A percentile compares a stretch with the other conserved stretches of the same genome.
Evolutionary conservation across 2,797 vertebrate species (phyloP).

Genomic region (Leptatherina wallacei): DNA sequence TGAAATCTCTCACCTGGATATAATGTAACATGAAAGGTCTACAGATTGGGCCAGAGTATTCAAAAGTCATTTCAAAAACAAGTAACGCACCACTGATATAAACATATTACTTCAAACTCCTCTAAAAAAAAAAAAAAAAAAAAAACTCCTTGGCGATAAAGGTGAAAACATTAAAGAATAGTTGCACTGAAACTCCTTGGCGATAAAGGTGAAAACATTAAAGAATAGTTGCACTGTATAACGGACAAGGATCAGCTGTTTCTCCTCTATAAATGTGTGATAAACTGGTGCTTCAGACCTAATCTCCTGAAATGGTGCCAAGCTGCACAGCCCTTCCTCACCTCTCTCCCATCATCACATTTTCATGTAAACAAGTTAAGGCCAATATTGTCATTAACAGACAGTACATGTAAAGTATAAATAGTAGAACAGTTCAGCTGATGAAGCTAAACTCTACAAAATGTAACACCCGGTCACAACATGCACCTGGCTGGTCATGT

Average conservation of each 20-base stretch:
- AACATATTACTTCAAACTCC: slow-evolving; percentile 30
- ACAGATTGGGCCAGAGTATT: slow-evolving; percentile 14
- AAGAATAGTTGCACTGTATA: slow-evolving; percentile 9
- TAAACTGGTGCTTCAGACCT: slow-evolving; percentile 52
- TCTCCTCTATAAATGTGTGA: slow-evolving; percentile 24
- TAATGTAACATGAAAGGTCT: slow-evolving; percentile 18
- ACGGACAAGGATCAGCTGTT: slow-evolving; percentile 8
- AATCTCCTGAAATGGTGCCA: slow-evolving; percentile 51
- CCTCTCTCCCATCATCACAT: slow-evolving; percentile 45
- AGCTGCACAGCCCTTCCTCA: slow-evolving; percentile 54
- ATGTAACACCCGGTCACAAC: slow-evolving; percentile 17
- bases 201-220: slow-evolving; percentile 45
- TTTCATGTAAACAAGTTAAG: slow-evolving; percentile 81
- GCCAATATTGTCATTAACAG: slow-evolving; percentile 61
- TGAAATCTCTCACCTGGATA: slow-evolving; percentile 36
- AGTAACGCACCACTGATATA: slow-evolving; percentile 51
- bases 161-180: slow-evolving; percentile 25
- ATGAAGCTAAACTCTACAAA: slow-evolving; percentile 55
- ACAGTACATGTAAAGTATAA: slow-evolving; percentile 54
- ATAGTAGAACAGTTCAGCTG: slow-evolving; percentile 36
- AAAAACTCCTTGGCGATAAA: slow-evolving; percentile 55
- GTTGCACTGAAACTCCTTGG: slow-evolving; percentile 61
- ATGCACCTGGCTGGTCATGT: slow-evolving; percentile 11
- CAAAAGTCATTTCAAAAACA: slow-evolving; percentile 21
- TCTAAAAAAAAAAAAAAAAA: slow-evolving; percentile 39